Percentiles rank a stretch among this genome's conserved stretches.
These are phyloP conservation scores for Antedon mediterranea DNA, from an alignment of 53 echinoderm and acorn worm genomes.

Conservation along the genomic window DNA sequence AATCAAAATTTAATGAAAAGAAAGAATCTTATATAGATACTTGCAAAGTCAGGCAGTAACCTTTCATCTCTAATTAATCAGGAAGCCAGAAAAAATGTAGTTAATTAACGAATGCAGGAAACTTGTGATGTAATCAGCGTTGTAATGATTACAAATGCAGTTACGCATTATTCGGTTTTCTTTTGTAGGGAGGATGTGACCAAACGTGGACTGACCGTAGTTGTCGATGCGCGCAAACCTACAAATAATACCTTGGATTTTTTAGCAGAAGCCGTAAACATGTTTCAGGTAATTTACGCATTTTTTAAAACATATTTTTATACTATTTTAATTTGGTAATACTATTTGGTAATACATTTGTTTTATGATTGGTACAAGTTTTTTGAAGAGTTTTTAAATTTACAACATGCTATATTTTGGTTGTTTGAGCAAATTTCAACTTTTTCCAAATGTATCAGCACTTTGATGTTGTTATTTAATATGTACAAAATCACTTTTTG, in stretches of 20 bases:
- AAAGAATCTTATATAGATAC: too few relatives aligned
- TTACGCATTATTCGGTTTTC: constrained; percentile 1
- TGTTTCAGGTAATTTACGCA: constrained; percentile 39
- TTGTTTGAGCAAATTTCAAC: too few relatives aligned
- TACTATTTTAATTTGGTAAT: too few relatives aligned
- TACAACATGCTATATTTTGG: too few relatives aligned
- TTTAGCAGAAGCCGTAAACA: constrained; percentile 45
- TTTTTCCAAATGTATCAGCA: too few relatives aligned
- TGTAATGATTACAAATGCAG: neutral
- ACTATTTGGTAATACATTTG: too few relatives aligned
- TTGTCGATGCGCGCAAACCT: constrained; percentile 52
- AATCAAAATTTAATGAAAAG: too few relatives aligned
- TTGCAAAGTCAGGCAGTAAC: neutral
- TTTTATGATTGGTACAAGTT: too few relatives aligned
- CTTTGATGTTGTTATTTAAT: too few relatives aligned
- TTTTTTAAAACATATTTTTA: too few relatives aligned
- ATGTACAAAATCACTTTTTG: too few relatives aligned
- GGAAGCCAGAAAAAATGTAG: neutral
- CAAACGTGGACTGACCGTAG: constrained; percentile 38
- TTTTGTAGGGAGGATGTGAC: constrained; percentile 48
- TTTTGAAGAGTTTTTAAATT: too few relatives aligned
- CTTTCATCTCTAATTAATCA: neutral
- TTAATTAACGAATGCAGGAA: neutral
- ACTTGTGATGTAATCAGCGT: neutral
- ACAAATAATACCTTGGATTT: constrained; percentile 45